Base-by-base conservation (phyloP, 2,797 vertebrate species). In the Sparidentex hasta region DNA sequence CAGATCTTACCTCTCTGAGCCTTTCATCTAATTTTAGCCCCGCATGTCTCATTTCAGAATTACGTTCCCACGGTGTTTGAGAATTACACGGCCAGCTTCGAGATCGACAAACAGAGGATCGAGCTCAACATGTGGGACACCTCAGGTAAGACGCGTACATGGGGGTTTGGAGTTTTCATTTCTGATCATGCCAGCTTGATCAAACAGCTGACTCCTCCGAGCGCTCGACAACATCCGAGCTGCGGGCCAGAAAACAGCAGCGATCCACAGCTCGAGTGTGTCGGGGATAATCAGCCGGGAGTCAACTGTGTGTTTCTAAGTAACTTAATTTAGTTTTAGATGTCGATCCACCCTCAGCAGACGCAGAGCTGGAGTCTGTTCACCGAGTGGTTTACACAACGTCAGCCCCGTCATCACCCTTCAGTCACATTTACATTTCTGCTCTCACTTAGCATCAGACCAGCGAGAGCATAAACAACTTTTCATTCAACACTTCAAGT, bases 51-150 rank as follows among this genome's bases (percentile, higher is more conserved):
- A 0, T 93, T 92, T 44, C 93, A 99, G 98, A 97, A 94, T 85
- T 99, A 99, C 65, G 96, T 97, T 77, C 96, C 97, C 87, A 99
- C 97, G 7, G 97, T 99, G 81, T 99, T 99, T 78, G 98, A 98
- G 94, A 98, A 99, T 87, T 99, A 99, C 95, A 99, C 97, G 0
- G 98, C 98, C 68, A 98, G 98, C 90, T 99, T 99, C 58, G 97
- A 99, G 95, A 98, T 99, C 76, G 97, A 99, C 83, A 97, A 98
- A 87, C 97, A 98, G 92, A 95, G 97, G 93, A 99, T 98, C 75
- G 97, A 99, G 92, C 96, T 99, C 91, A 98, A 98, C 95, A 99
- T 99, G 97, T 99, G 98, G 97, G 98, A 99, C 90, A 99, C 97
- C 51, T 98, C 97, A 95, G 97, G 97, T 98, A 93, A 92, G 92